phyloP scores from a whole-genome alignment of 2,113 vertebrate genomes.

The Platycercus adscitus region DNA sequence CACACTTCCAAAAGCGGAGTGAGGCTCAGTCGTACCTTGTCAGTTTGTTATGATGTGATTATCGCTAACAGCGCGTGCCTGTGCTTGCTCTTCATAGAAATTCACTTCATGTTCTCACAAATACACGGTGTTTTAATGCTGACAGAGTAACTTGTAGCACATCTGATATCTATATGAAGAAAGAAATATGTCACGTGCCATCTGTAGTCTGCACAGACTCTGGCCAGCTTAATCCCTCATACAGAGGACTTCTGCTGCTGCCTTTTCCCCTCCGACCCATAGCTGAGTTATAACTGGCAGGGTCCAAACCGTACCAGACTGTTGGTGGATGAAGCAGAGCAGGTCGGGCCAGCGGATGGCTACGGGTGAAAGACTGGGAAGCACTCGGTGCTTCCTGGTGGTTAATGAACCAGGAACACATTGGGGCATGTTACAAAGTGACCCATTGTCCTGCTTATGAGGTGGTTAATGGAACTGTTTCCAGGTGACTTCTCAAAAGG shows the following conservation, averaged over 20 bases:
- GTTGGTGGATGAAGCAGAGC: background rate
- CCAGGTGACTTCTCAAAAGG: conserved; percentile 37
- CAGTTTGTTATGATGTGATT: background rate
- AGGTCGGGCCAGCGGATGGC: background rate
- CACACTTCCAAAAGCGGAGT: background rate
- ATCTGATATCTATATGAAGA: background rate
- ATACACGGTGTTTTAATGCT: background rate
- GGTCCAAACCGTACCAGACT: background rate
- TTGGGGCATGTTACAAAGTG: background rate
- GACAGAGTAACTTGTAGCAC: background rate
- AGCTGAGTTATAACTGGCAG: background rate
- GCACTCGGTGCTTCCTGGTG: background rate
- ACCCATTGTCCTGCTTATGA: background rate
- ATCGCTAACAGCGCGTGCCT: background rate
- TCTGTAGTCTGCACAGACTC: background rate
- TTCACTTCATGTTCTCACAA: background rate
- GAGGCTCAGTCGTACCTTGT: background rate
- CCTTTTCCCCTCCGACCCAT: background rate
- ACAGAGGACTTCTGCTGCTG: background rate
- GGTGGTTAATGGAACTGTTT: conserved; percentile 4
- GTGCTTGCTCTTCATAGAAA: background rate
- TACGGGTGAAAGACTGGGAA: background rate
- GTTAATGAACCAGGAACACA: background rate
- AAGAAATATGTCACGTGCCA: rapidly evolving
- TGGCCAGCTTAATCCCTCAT: background rate